Evolutionary conservation across 2,797 vertebrate species (phyloP), one percentile per base, ranked within the genome.

Genomic region (Oceanodroma leucorhoa): DNA sequence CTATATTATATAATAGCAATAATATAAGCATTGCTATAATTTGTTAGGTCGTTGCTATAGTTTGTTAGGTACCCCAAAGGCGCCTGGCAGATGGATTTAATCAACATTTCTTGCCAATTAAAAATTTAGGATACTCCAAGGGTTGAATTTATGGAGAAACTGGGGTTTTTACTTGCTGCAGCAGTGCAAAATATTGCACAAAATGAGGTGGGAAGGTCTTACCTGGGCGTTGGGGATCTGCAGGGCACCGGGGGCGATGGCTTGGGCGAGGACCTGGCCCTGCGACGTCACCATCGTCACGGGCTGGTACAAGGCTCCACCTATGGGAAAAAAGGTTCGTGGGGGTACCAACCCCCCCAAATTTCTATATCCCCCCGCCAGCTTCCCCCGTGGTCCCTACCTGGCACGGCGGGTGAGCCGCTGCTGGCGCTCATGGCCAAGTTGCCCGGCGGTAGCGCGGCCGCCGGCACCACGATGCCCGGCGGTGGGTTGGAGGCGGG

Each of bases 281-380:
- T 99, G 99, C 71, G 99, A 99, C 90, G 99, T 99, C 98, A 99
- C 99, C 99, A 99, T 99, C 23, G 99, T 98, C 99, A 99, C 99
- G 2, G 99, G 99, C 98, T 99, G 99, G 98, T 99, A 99, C 98
- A 99, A 95, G 90, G 99, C 98, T 98, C 99, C 99, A 98, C 99
- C 99, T 99, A 93, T 57, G 91, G 96, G 84, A 73, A 66, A 84
- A 94, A 41, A 70, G 1, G 65, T 36, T 50, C 0, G 3, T 21
- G 51, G 66, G 62, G 34, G 32, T 1, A 9, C 17, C 2, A 2
- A 70, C 7, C 3, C 66, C n/a, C 55, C 77, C 22, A 3, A 0
- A 45, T 5, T 8, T 2, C 34, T 15, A 0, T 3, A 7, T 6
- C 2, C 4, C 18, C 21, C 23, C 14, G 0, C 4, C 54, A 2